Percentiles rank a stretch among this genome's conserved stretches.
phyloP scores from a whole-genome alignment of 2,797 vertebrate species.

The Mastacembelus armatus region DNA sequence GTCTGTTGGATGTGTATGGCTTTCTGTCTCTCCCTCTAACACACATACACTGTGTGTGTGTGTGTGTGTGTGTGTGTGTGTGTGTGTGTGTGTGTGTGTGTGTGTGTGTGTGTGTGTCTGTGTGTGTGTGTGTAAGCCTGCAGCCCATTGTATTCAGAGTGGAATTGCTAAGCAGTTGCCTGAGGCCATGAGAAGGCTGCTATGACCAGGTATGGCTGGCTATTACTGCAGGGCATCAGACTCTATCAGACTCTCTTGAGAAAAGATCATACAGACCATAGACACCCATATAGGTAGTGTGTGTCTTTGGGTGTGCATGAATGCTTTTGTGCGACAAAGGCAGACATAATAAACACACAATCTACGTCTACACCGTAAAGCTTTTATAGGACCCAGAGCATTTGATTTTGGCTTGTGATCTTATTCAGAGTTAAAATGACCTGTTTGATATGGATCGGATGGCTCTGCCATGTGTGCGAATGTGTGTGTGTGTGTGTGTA shows the following conservation, averaged over 20 bases:
- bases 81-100: slow-evolving; percentile 11
- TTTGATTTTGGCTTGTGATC: slow-evolving; percentile 56
- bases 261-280: slow-evolving; percentile 74
- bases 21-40: slow-evolving; percentile 15
- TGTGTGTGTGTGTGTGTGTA: slow-evolving; percentile 13
- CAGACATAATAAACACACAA: slow-evolving; percentile 33
- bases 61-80: slow-evolving; percentile 24
- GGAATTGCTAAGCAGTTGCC: slow-evolving; percentile 88
- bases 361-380: slow-evolving; percentile 29
- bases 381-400: slow-evolving; percentile 38
- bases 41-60: slow-evolving; percentile 1
- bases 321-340: slow-evolving; percentile 59
- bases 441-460: slow-evolving; percentile 51
- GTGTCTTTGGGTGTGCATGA: slow-evolving; percentile 47
- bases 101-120: slow-evolving; percentile 31
- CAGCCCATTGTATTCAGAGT: slow-evolving; percentile 82
- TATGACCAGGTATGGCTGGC: slow-evolving; percentile 81
- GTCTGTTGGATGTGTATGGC: slow-evolving; percentile 61
- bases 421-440: slow-evolving; percentile 44
- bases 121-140: slow-evolving; percentile 50
- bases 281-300: slow-evolving; percentile 65
- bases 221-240: slow-evolving; percentile 83
- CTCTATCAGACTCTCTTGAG: slow-evolving; percentile 82
- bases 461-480: slow-evolving; percentile 9
- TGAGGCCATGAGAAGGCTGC: slow-evolving; percentile 82